Evolutionary conservation across 2,888 invertebrate species (phyloP), one percentile per base, ranked within the genome.

Genomic region (Volucella inanis): DNA sequence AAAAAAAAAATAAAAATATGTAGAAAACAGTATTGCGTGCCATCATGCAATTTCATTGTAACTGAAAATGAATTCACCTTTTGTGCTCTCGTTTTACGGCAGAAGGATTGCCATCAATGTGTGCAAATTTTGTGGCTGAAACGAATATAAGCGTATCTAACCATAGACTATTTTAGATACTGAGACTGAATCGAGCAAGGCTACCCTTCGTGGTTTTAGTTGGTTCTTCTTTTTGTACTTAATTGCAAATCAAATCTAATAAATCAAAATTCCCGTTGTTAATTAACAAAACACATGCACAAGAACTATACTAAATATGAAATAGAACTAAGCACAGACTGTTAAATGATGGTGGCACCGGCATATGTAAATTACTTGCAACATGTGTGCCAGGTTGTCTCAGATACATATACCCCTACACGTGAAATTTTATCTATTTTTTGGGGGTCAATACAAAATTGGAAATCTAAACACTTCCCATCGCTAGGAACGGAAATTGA

Each of bases 11-110:
- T 18, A 2, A 18, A 18, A 31, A 31, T 31, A 6, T 31, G 78
- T 71, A 59, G 18, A 74, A 80, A 78, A 68, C 88, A 88, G 89
- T 78, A 86, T 90, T 90, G 91, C 91, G 91, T 91, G 91, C 88
- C 87, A 90, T 90, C 91, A 91, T 91, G 91, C 91, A 91, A 92
- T 91, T 91, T 90, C 89, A 89, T 87, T 90, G 89, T 90, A 89
- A 59, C n/a, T 50, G 47, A 71, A 80, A 84, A 76, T 71, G 47
- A 80, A 76, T 84, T 77, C 67, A 71, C 71, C 71, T 72, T 64
- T 57, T 64, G 18, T 45, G 14, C 47, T 64, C 41, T 65, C 18
- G 38, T 47, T 11, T 65, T 38, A 15, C 68, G 14, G 12, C 50
- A 65, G 22, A 43, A 70, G 78, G 38, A 49, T 45, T 65, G 47